Evolutionary conservation across 2,113 vertebrate species (phyloP).

Genomic region (Trochalopteron elliotii): DNA sequence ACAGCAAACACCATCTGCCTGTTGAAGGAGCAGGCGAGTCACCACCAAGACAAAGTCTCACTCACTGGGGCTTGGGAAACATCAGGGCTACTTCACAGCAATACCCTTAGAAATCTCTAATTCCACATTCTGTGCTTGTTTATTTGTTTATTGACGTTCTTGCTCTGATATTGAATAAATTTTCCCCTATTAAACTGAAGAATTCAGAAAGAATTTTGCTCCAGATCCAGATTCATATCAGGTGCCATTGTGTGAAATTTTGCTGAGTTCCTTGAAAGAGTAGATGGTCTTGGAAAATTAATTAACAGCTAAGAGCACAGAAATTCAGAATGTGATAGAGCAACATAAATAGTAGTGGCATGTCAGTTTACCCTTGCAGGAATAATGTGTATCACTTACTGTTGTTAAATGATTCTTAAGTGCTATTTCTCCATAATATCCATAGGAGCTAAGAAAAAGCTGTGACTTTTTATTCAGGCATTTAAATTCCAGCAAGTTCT

Average conservation of each 20-base stretch:
- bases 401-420: not conserved
- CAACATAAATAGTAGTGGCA: not conserved
- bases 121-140: not conserved
- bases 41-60: not conserved
- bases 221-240: not conserved
- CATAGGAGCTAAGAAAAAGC: not conserved
- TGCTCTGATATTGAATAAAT: not conserved
- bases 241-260: not conserved
- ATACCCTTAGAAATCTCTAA: not conserved
- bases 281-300: not conserved
- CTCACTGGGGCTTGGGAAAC: not conserved
- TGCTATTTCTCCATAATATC: not conserved
- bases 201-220: not conserved
- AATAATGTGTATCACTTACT: not conserved
- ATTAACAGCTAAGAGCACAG: not conserved
- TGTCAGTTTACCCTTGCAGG: not conserved
- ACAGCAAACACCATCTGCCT: slow-evolving; percentile 72
- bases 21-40: slow-evolving; percentile 27
- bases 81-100: not conserved
- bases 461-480: not conserved
- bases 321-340: not conserved
- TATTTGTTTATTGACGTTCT: not conserved
- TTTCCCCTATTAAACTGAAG: not conserved
- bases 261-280: not conserved
- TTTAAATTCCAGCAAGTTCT: not conserved